These are phyloP conservation scores for Xyrichtys novacula DNA, from an alignment of 2,797 vertebrate species.

Conservation along the genomic window DNA sequence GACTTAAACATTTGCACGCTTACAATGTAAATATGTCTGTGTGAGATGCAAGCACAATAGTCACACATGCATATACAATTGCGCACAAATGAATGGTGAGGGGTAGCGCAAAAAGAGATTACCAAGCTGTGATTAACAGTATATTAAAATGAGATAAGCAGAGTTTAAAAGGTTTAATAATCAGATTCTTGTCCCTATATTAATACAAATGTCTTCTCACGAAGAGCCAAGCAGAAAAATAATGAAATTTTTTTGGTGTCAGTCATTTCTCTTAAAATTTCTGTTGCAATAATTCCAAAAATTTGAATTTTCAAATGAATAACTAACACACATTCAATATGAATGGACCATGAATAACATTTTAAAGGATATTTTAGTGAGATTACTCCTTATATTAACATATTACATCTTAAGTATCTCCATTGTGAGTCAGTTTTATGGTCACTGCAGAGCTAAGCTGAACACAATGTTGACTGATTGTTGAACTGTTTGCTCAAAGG, in stretches of 20 bases:
- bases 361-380: not conserved
- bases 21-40: constrained; percentile 26
- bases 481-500: constrained; percentile 80
- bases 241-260: too few relatives aligned
- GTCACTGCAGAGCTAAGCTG: constrained; percentile 32
- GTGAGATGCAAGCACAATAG: not conserved
- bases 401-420: not conserved
- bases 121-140: too few relatives aligned
- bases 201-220: too few relatives aligned
- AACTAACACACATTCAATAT: not conserved
- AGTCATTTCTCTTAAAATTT: not conserved
- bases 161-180: too few relatives aligned
- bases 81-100: not conserved
- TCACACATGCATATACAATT: not conserved
- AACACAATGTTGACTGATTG: constrained; percentile 71
- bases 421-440: constrained; percentile 40
- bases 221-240: too few relatives aligned
- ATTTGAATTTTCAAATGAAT: too few relatives aligned
- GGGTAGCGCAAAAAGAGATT: too few relatives aligned
- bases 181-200: too few relatives aligned
- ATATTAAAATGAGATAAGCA: too few relatives aligned
- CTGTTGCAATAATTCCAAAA: not conserved
- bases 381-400: not conserved
- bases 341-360: not conserved
- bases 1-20: not conserved